Conservation (phyloP, 30 jellyfish, hydroid and myxozoan species). For the Catostylus mosaicus region DNA sequence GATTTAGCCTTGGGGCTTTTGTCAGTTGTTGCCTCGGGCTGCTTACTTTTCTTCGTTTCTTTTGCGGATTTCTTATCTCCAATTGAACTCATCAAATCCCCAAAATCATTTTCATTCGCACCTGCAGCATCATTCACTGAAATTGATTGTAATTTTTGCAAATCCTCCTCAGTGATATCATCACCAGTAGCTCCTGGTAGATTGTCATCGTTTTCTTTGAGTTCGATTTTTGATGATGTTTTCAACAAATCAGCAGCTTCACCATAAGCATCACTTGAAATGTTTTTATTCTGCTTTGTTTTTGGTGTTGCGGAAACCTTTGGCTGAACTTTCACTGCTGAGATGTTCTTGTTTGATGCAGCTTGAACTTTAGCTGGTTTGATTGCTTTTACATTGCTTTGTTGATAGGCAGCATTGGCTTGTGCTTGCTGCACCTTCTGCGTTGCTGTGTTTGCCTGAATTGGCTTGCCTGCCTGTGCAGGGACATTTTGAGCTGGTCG, state of each 20-base stretch:
- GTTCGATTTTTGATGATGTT: constrained; percentile 63
- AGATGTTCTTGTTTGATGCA: neutral
- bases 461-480: constrained; percentile 13
- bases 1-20: constrained; percentile 64
- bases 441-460: constrained; percentile 5
- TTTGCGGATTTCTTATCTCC: constrained; percentile 21
- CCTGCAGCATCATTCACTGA: constrained; percentile 67
- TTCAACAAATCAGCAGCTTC: constrained; percentile 88
- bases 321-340: neutral
- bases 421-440: constrained; percentile 4
- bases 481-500: constrained; percentile 25
- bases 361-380: constrained; percentile 1
- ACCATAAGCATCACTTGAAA: constrained; percentile 47
- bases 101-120: constrained; percentile 54
- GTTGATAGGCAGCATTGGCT: constrained; percentile 24
- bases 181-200: constrained; percentile 88
- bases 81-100: constrained; percentile 73
- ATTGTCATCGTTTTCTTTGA: constrained; percentile 65
- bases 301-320: constrained; percentile 13
- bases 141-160: constrained; percentile 74
- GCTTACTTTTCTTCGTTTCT: constrained; percentile 56
- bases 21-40: constrained; percentile 19
- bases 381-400: neutral
- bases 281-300: constrained; percentile 1
- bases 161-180: constrained; percentile 76